A percentile compares a stretch with the other conserved stretches of the same genome.
Conservation (phyloP, 2,113 vertebrate genomes). For the Meleagris gallopavo region DNA sequence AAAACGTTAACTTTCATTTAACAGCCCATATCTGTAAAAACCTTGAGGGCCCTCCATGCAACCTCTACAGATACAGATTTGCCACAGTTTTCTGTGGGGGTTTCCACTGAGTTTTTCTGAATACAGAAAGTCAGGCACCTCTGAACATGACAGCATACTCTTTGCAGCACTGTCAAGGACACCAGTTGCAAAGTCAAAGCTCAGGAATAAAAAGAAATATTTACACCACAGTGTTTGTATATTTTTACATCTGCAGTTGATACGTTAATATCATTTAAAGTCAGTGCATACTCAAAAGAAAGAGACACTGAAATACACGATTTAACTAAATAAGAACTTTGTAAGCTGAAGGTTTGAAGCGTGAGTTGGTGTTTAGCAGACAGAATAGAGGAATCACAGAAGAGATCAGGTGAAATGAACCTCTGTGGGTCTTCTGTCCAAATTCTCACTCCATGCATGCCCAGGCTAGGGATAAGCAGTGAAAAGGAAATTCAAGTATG, state of each 20-base stretch:
- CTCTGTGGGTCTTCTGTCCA: not conserved
- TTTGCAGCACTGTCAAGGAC: not conserved
- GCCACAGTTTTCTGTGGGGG: not conserved
- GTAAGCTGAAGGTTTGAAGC: not conserved
- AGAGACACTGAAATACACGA: not conserved
- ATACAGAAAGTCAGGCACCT: not conserved
- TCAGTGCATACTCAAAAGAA: not conserved
- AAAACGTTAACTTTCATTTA: not conserved
- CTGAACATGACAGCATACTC: not conserved
- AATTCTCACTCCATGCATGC: not conserved
- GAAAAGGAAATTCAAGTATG: not conserved
- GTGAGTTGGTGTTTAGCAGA: accelerated
- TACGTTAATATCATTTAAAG: not conserved
- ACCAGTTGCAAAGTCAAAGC: not conserved
- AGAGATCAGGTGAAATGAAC: not conserved
- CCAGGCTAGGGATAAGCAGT: not conserved
- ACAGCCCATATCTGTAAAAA: not conserved
- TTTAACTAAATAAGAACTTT: not conserved
- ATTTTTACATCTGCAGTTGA: not conserved
- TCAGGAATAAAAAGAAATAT: not conserved
- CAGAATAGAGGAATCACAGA: not conserved
- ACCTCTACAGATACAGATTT: not conserved
- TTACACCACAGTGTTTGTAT: not conserved
- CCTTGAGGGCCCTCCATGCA: not conserved
- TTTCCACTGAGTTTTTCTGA: not conserved